These are phyloP conservation scores for Eurypyga helias DNA, from an alignment of 2,113 vertebrate species.

Conservation along the genomic window DNA sequence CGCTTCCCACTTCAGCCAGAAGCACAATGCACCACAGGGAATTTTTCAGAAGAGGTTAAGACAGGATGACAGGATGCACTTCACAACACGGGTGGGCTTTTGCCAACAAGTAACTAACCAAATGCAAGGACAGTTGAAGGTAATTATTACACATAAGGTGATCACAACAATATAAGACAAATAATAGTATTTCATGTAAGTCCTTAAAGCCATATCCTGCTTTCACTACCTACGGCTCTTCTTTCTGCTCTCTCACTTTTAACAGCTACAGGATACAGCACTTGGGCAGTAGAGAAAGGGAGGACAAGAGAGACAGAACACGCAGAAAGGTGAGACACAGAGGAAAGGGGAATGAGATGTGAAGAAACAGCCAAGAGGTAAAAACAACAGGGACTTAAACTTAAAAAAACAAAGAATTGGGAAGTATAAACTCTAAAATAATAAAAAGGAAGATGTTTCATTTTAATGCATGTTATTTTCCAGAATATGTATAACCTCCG, in stretches of 20 bases:
- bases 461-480: constrained; percentile 23
- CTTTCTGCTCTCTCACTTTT: neutral
- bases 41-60: neutral
- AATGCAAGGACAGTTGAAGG: neutral
- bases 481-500: neutral
- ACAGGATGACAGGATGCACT: neutral
- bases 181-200: neutral
- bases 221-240: neutral
- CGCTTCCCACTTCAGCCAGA: neutral
- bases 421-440: neutral
- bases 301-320: neutral
- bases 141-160: neutral
- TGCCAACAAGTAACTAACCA: accelerated
- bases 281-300: neutral
- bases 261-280: neutral
- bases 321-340: neutral
- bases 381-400: neutral
- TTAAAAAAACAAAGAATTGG: neutral
- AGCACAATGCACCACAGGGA: neutral
- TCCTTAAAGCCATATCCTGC: neutral
- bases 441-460: neutral
- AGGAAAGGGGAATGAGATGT: neutral
- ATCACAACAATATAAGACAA: neutral
- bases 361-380: neutral
- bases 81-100: neutral